phyloP scores from a whole-genome alignment of 2,888 invertebrate species.

The Drosophila picticornis region DNA sequence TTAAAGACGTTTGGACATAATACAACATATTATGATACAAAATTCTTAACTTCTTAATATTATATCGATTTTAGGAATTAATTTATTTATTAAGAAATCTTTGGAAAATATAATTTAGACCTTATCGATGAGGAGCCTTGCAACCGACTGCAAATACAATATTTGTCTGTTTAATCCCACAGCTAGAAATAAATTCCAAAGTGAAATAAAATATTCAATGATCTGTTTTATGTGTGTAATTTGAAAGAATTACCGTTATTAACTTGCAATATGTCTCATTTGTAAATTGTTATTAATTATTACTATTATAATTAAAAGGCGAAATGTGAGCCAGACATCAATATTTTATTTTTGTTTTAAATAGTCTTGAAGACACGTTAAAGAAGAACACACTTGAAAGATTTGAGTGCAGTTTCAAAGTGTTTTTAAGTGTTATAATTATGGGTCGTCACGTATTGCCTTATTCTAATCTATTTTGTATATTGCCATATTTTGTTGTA shows the following conservation, averaged over 20 bases:
- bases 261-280: not conserved
- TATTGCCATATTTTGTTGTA: too few relatives aligned
- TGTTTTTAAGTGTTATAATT: not conserved
- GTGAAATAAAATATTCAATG: not conserved
- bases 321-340: not conserved
- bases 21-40: not conserved
- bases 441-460: not conserved
- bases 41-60: not conserved
- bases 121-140: not conserved
- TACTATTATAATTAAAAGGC: not conserved
- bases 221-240: not conserved
- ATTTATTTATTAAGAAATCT: not conserved
- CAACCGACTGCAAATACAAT: too few relatives aligned
- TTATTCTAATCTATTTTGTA: not conserved
- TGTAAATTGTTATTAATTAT: not conserved
- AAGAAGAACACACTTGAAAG: not conserved
- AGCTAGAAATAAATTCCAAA: not conserved
- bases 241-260: not conserved
- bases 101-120: not conserved
- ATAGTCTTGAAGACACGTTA: not conserved
- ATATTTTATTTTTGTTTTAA: not conserved
- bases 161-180: too few relatives aligned
- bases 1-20: not conserved
- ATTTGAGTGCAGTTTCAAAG: not conserved
- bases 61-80: not conserved